phyloP scores from a whole-genome alignment of 2,113 vertebrate genomes.

The Chloropsis hardwickii region DNA sequence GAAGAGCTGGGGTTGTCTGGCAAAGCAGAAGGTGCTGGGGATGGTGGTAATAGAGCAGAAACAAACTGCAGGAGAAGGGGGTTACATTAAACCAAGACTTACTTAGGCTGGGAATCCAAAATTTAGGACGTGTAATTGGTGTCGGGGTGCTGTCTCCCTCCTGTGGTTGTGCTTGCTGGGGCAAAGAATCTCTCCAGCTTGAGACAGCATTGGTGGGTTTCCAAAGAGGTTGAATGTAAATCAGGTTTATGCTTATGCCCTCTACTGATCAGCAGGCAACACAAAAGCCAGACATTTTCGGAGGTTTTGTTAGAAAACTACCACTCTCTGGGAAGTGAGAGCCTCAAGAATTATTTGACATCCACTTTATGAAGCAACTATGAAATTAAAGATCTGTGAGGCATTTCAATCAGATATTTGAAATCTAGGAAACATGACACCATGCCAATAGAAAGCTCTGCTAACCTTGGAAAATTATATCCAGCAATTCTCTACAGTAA shows the following conservation, averaged over 20 bases:
- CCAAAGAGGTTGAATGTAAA: neutral
- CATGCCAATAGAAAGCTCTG: neutral
- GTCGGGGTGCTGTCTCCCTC: neutral
- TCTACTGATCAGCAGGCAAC: neutral
- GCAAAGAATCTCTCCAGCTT: neutral
- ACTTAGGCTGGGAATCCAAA: neutral
- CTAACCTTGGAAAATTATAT: slow-evolving; percentile 39
- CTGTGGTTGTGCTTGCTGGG: neutral
- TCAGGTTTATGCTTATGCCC: neutral
- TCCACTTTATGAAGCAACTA: neutral
- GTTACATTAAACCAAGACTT: neutral
- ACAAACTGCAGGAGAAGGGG: neutral
- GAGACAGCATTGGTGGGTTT: neutral
- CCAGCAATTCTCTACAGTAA: slow-evolving; percentile 13
- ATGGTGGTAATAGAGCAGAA: neutral
- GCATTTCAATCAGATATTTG: slow-evolving; percentile 36
- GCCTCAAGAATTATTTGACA: neutral
- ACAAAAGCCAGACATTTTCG: neutral
- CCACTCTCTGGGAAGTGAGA: neutral
- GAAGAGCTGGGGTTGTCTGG: neutral
- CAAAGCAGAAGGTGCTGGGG: neutral
- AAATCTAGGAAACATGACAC: slow-evolving; percentile 23
- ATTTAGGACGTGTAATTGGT: neutral
- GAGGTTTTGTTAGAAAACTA: neutral
- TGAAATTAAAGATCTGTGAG: slow-evolving; percentile 26